Evolutionary conservation across 1,140 invertebrate species (phyloP).

Genomic region (Dendrolimus kikuchii): DNA sequence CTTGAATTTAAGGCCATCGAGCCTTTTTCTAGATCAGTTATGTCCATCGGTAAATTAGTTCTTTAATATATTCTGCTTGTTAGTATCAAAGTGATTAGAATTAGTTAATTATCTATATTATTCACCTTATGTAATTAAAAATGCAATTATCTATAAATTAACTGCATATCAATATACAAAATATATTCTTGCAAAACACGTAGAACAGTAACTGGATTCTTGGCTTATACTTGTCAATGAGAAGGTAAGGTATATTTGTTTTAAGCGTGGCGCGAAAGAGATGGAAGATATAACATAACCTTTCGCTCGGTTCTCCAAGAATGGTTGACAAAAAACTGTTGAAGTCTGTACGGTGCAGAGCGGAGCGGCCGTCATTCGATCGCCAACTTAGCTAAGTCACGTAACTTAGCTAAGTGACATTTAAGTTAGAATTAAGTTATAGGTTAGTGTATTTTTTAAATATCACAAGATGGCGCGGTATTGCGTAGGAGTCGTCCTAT

Average conservation of each 20-base stretch:
- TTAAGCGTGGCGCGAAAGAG: conserved; percentile 27
- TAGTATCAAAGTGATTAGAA: too few relatives aligned
- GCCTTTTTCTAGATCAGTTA: too few relatives aligned
- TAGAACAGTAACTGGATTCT: conserved; percentile 61
- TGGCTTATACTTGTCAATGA: conserved; percentile 17
- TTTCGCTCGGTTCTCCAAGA: conserved; percentile 59
- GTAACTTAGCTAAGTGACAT: conserved; percentile 32
- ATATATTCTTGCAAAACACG: conserved; percentile 58
- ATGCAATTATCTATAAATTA: conserved; percentile 7
- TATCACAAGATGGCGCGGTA: conserved; percentile 59
- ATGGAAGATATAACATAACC: conserved; percentile 37
- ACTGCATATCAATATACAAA: conserved; percentile 14
- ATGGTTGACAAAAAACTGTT: conserved; percentile 58
- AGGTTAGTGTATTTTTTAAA: conserved; percentile 29
- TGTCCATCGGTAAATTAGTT: too few relatives aligned
- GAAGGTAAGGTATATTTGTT: conserved; percentile 27
- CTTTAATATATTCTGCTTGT: too few relatives aligned
- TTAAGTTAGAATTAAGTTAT: conserved; percentile 34
- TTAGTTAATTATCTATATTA: neutral
- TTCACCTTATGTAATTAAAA: neutral
- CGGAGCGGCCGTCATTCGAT: conserved; percentile 43
- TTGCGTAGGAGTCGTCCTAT: conserved; percentile 35
- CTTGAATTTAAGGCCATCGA: too few relatives aligned
- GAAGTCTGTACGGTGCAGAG: conserved; percentile 58
- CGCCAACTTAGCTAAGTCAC: conserved; percentile 40